Evolutionary conservation across 30 jellyfish, hydroid and myxozoan genomes (phyloP).

Genomic region (Mastigias papua): DNA sequence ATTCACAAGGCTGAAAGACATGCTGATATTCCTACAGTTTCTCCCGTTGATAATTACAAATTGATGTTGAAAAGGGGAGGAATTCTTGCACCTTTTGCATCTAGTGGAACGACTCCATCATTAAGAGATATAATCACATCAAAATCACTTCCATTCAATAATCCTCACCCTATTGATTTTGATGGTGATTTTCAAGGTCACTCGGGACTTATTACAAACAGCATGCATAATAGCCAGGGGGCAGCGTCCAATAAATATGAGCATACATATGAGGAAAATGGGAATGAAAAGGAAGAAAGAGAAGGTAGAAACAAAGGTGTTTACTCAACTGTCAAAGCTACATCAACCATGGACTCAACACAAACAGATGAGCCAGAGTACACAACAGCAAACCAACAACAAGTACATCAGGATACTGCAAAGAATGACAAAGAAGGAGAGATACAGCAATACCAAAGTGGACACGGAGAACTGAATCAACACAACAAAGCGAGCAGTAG

Average conservation of each 20-base stretch:
- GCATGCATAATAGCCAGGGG: neutral
- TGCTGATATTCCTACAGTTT: constrained; percentile 63
- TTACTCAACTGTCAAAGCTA: constrained; percentile 16
- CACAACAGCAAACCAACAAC: constrained; percentile 39
- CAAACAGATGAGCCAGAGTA: constrained; percentile 74
- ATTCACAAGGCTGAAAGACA: constrained; percentile 56
- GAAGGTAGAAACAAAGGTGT: constrained; percentile 24
- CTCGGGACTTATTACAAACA: constrained; percentile 2
- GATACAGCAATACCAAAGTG: neutral
- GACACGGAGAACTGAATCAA: neutral
- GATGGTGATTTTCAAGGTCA: constrained; percentile 38
- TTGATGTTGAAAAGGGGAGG: constrained; percentile 70
- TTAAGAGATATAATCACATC: constrained; percentile 16
- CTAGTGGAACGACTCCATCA: constrained; percentile 27
- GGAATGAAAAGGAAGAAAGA: constrained; percentile 36
- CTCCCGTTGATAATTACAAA: constrained; percentile 68
- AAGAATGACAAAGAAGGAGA: constrained; percentile 1
- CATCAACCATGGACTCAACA: constrained; percentile 54
- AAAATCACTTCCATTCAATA: constrained; percentile 50
- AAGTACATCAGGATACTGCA: neutral
- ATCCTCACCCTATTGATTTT: constrained; percentile 69
- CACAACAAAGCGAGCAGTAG: neutral
- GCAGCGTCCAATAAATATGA: constrained; percentile 31
- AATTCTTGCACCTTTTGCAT: constrained; percentile 16
- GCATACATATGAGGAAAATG: constrained; percentile 46